Conservation (phyloP, 2,888 invertebrate genomes). For the Drosophila colorata region DNA sequence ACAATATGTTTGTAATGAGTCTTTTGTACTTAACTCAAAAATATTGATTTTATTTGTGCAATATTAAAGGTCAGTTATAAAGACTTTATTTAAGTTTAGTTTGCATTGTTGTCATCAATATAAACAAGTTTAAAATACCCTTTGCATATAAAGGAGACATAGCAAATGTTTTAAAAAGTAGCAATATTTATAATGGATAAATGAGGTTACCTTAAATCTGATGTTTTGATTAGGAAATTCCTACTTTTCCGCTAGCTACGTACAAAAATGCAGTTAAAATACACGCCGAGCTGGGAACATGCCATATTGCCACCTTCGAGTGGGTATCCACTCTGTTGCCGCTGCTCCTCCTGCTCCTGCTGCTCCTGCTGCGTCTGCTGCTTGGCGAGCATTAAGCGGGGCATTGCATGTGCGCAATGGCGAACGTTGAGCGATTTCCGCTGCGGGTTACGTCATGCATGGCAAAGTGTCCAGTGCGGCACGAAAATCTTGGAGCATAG, state of each 20-base stretch:
- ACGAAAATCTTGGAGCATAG: slow-evolving; percentile 59
- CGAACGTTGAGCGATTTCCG: slow-evolving; percentile 70
- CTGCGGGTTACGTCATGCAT: slow-evolving; percentile 74
- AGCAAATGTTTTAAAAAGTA: not conserved
- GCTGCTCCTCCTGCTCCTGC: not conserved
- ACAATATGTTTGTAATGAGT: no score
- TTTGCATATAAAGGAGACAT: not conserved
- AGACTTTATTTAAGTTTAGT: no score
- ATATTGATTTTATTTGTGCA: no score
- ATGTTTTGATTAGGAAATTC: slow-evolving; percentile 20
- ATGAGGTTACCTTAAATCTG: slow-evolving; percentile 10
- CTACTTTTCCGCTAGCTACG: slow-evolving; percentile 6
- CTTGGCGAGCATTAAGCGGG: slow-evolving; percentile 43
- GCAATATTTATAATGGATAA: slow-evolving; percentile 3
- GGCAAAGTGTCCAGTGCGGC: slow-evolving; percentile 35
- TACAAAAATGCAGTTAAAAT: slow-evolving; percentile 16
- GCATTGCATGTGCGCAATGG: slow-evolving; percentile 59
- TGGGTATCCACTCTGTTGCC: not conserved
- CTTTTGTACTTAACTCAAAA: no score
- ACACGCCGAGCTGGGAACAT: not conserved
- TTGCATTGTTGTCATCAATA: no score
- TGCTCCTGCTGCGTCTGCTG: not conserved
- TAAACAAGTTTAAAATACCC: no score
- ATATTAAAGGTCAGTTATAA: no score
- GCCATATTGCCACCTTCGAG: slow-evolving; percentile 12